Evolutionary conservation across 2,888 invertebrate genomes (phyloP).

Genomic region (Spicauda simplicius): DNA sequence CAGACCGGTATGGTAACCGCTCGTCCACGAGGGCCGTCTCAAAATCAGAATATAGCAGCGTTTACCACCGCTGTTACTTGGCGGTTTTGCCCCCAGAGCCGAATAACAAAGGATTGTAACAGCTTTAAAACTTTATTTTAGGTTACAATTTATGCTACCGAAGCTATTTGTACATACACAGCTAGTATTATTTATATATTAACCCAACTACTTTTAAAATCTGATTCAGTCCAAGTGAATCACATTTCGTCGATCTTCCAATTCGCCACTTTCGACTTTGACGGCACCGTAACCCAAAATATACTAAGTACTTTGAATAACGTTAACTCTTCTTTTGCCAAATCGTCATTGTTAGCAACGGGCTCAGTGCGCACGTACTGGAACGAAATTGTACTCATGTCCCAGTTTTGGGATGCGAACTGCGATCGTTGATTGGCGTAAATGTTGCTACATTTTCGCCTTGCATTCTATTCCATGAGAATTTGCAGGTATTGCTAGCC

Average conservation of each 20-base stretch:
- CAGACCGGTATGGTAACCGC: too few relatives aligned
- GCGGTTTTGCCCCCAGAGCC: too few relatives aligned
- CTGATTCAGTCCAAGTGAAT: conserved; percentile 16
- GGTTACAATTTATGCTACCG: too few relatives aligned
- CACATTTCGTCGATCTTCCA: conserved; percentile 17
- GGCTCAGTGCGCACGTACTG: conserved; percentile 60
- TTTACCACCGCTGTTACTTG: too few relatives aligned
- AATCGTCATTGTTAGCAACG: conserved; percentile 64
- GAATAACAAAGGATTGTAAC: too few relatives aligned
- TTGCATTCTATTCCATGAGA: conserved; percentile 81
- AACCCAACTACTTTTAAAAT: background rate
- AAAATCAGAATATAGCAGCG: too few relatives aligned
- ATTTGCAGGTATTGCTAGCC: conserved; percentile 72
- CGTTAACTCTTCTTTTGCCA: conserved; percentile 65
- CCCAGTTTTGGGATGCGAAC: conserved; percentile 79
- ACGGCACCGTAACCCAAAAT: conserved; percentile 78
- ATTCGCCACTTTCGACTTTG: conserved; percentile 56
- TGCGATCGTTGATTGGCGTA: conserved; percentile 77
- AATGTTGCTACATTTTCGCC: conserved; percentile 79
- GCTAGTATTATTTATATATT: background rate
- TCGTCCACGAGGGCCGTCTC: too few relatives aligned
- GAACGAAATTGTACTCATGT: conserved; percentile 70
- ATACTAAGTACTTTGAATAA: conserved; percentile 47
- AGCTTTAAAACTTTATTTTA: too few relatives aligned
- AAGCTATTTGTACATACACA: background rate